These are phyloP conservation scores for Coelopa frigida DNA, from an alignment of 1,140 invertebrate species.

Conservation along the genomic window DNA sequence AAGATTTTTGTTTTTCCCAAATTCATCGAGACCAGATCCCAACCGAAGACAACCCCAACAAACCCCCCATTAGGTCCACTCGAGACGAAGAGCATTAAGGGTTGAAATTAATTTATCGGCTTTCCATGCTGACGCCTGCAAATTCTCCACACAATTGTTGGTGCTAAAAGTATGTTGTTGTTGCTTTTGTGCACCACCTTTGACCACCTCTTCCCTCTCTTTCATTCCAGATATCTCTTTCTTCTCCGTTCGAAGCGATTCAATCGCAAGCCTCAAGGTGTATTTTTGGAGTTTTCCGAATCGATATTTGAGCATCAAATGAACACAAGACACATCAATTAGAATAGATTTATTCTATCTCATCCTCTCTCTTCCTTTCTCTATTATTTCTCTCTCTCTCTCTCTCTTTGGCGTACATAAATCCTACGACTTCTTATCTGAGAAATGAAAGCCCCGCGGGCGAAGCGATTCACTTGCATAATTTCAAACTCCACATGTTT, in stretches of 20 bases:
- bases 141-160: neutral
- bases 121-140: neutral
- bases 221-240: too few species aligned
- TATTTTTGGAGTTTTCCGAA: neutral
- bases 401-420: too few species aligned
- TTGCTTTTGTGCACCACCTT: neutral
- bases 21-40: neutral
- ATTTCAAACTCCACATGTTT: too few species aligned
- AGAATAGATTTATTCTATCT: too few species aligned
- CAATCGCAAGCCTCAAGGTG: neutral
- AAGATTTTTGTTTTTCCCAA: slow-evolving; percentile 3
- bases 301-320: neutral
- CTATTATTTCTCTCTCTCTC: too few species aligned
- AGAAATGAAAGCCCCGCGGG: too few species aligned
- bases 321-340: too few species aligned
- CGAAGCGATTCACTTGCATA: too few species aligned
- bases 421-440: too few species aligned
- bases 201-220: too few species aligned
- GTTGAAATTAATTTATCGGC: neutral
- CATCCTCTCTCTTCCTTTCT: too few species aligned
- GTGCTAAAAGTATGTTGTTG: neutral
- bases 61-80: neutral
- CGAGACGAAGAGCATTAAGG: neutral
- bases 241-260: too few species aligned
- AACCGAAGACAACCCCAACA: neutral